Evolutionary conservation across 2,797 vertebrate species (phyloP).

Genomic region (Varecia variegata): DNA sequence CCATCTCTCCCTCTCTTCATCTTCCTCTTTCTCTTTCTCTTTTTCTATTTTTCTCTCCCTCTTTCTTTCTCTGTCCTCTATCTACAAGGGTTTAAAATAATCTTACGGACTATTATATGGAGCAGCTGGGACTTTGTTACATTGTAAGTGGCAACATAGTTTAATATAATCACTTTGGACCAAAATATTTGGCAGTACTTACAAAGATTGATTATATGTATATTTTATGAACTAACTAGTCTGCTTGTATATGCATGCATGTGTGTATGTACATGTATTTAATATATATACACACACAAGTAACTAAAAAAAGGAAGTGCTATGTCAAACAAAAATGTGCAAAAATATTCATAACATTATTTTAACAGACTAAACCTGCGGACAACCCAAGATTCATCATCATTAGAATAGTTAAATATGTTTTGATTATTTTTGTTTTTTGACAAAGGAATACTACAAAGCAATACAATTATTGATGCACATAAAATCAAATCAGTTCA

Average conservation of each 20-base stretch:
- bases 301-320: neutral
- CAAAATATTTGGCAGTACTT: neutral
- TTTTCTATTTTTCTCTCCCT: neutral
- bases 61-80: neutral
- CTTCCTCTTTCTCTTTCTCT: neutral
- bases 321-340: neutral
- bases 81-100: neutral
- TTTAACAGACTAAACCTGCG: neutral
- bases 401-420: neutral
- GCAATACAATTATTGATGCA: neutral
- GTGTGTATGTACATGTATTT: too few species aligned
- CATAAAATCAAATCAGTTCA: neutral
- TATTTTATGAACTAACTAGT: neutral
- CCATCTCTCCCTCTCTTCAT: rapidly evolving
- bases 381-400: neutral
- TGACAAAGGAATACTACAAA: neutral
- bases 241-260: neutral
- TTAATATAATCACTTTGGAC: neutral
- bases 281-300: too few species aligned
- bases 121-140: neutral
- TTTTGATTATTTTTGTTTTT: neutral
- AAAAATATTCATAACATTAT: neutral
- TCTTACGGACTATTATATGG: neutral
- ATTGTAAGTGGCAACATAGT: neutral
- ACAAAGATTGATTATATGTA: neutral